Base-by-base conservation (phyloP, 1,140 invertebrate species). In the Scaptodrosophila lebanonensis region DNA sequence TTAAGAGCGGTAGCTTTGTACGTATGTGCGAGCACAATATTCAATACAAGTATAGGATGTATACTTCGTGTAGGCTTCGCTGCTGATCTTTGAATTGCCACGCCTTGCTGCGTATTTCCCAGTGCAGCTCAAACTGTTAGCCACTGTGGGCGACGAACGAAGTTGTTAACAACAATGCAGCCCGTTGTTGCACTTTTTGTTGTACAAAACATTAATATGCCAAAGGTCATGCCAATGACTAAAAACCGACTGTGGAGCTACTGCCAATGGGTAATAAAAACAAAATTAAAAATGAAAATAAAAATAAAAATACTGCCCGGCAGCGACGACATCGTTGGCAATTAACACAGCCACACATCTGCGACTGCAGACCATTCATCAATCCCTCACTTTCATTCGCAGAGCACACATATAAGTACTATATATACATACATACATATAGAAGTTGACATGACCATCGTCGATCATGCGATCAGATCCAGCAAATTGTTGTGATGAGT, bases 361-460 rank as follows among this genome's bases (percentile, higher is more conserved):
- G 38, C 44, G 50, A 47, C 35, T 42, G 30, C 32, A 65, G 38
- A 66, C 53, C 66, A 76, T 76, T 65, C 68, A 77, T 77, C 73
- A 77, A 79, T 77, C 73, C 68, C 59, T 77, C 64, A 73, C 73
- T 77, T 77, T 77, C 75, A 68, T 72, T 60, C 60, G 49, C 15
- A 65, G 59, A 61, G 52, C 27, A 42, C 22, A n/a, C 15, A 20
- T 20, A 43, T 18, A 8, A 38, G 36, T 25, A 36, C 12, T 49
- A 18, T 35, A 0, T 11, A 7, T 35, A n/a, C n/a, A n/a, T n/a
- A n/a, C n/a, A n/a, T n/a, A n/a, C n/a, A n/a, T n/a, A n/a, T n/a
- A n/a, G 42, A 22, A 48, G 27, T 38, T 71, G 61, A 59, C 48
- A 54, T 36, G 56, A 59, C 38, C 40, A 43, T 45, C 57, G 39